Evolutionary conservation across 1,140 invertebrate genomes (phyloP).

Genomic region (Ceratosolen fusciceps): DNA sequence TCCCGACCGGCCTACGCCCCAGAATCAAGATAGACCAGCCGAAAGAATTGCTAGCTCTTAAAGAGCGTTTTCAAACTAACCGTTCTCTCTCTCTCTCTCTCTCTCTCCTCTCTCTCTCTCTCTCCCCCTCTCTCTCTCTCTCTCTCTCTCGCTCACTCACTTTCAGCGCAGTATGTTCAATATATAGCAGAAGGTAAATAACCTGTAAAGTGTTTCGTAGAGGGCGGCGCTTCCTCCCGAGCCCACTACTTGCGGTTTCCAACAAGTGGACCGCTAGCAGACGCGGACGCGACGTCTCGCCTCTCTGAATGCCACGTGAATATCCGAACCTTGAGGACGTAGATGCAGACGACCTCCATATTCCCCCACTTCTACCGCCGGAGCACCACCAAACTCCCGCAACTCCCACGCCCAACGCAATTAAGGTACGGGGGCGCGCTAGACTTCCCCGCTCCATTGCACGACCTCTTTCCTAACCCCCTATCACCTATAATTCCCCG

Average conservation of each 20-base stretch:
- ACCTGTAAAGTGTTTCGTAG: slow-evolving; percentile 52
- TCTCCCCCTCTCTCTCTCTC: not conserved
- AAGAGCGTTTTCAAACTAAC: slow-evolving; percentile 34
- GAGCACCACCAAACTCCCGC: too few relatives aligned
- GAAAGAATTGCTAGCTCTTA: slow-evolving; percentile 16
- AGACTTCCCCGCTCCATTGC: not conserved
- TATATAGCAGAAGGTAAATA: slow-evolving; percentile 49
- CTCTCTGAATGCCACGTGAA: not conserved
- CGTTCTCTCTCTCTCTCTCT: not conserved
- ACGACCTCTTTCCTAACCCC: not conserved
- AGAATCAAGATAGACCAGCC: slow-evolving; percentile 41
- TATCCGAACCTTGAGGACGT: not conserved
- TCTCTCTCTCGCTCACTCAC: too few relatives aligned
- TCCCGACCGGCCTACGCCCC: not conserved
- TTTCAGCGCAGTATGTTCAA: not conserved
- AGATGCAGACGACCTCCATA: not conserved
- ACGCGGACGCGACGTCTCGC: not conserved
- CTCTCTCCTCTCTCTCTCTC: too few relatives aligned
- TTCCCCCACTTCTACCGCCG: too few relatives aligned
- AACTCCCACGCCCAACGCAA: too few relatives aligned
- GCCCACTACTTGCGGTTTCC: not conserved
- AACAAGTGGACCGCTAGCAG: slow-evolving; percentile 9
- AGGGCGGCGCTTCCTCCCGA: not conserved
- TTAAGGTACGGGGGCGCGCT: slow-evolving; percentile 33
- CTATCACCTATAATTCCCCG: not conserved